Base-by-base conservation (phyloP, 1,140 invertebrate species). In the Araneus ventricosus region DNA sequence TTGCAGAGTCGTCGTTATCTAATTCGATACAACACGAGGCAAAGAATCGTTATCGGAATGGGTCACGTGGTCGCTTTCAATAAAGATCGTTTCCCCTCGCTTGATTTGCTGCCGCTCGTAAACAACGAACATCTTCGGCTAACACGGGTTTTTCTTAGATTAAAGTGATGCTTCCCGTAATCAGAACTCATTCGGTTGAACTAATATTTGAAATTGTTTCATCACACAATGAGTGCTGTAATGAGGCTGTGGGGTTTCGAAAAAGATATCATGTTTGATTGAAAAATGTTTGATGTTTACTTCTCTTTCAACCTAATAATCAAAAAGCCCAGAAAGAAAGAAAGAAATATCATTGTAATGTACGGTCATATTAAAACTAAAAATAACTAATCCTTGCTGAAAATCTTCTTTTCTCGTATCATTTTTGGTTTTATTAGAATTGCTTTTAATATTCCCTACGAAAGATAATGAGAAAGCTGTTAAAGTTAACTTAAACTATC, bases 1-100 rank as follows among this genome's bases (percentile, higher is more conserved):
- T 88, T 88, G 67, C 87, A 88, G 87, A 88, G 37, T 88, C 87
- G 87, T 88, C 87, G 87, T 88, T 88, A 88, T 88, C 87, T 88
- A 88, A 88, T 88, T 88, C 87, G 87, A 88, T 88, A 88, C 87
- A 70, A 75, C 86, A 88, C 57, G 57, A 24, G 86, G n/a, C 63
- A 88, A 88, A 88, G 87, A 88, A 88, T 88, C 87, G 87, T 88
- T 88, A 88, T 88, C 87, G 87, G 87, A 88, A 88, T 88, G 87
- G 87, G 87, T 88, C 87, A 88, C 87, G 87, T 75, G 87, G 63
- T 41, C 63, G 63, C 87, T 88, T 88, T 88, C 87, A 88, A 88
- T 88, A 88, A 88, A 88, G 87, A 52, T 88, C 87, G 87, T 88
- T 88, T 87, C 41, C 85, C n/a, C 30, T 75, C 59, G 39, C 87